Conservation (phyloP, 1,140 invertebrate genomes). For the Drosophila subobscura region DNA sequence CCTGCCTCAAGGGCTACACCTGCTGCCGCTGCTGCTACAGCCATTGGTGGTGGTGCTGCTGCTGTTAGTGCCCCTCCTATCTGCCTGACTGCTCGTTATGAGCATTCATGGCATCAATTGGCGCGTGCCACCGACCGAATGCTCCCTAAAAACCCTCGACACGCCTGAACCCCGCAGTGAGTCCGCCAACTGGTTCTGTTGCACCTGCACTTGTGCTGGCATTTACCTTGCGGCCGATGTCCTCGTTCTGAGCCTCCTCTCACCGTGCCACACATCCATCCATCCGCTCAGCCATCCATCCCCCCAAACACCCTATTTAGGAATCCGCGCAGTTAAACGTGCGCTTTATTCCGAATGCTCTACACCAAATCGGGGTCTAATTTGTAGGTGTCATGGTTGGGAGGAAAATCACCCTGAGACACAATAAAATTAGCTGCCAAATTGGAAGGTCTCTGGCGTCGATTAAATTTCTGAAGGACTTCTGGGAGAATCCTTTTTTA, state of each 20-base stretch:
- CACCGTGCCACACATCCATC: conserved; percentile 1
- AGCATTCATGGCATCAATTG: conserved; percentile 69
- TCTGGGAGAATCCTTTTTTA: no score
- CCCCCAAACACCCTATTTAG: conserved; percentile 20
- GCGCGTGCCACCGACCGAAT: conserved; percentile 49
- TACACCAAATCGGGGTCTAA: conserved; percentile 29
- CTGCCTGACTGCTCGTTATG: conserved; percentile 56
- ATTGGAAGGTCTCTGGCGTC: conserved; percentile 10
- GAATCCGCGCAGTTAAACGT: conserved; percentile 30
- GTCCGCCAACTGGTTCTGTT: conserved; percentile 4
- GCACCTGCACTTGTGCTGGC: conserved; percentile 38
- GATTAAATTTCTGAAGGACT: neutral
- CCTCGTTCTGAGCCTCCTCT: conserved; percentile 25
- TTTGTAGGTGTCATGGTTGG: conserved; percentile 22
- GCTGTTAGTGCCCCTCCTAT: neutral
- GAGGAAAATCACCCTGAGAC: neutral
- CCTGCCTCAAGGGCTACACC: conserved; percentile 10
- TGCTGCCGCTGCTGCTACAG: neutral
- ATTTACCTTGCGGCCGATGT: conserved; percentile 42
- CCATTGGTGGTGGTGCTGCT: conserved; percentile 4
- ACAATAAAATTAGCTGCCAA: conserved; percentile 34
- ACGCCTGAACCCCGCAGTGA: conserved; percentile 26
- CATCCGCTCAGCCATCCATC: neutral
- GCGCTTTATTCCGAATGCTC: conserved; percentile 29
- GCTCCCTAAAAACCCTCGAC: conserved; percentile 23